Percentiles rank a stretch among this genome's conserved stretches.
Evolutionary conservation across 2,113 vertebrate genomes (phyloP).

Genomic region (Ibidorhyncha struthersii): DNA sequence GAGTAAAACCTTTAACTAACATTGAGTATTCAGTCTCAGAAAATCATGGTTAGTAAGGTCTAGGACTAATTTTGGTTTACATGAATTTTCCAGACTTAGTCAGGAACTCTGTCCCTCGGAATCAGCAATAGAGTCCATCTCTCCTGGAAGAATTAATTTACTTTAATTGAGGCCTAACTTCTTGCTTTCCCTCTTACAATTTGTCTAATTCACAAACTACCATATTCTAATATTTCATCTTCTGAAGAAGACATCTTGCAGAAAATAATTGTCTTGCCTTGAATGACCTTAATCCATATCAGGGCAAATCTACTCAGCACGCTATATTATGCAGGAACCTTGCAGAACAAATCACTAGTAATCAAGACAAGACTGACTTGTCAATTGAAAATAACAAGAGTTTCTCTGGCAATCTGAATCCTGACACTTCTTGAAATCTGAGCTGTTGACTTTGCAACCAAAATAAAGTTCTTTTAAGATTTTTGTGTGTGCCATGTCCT

Average conservation of each 20-base stretch:
- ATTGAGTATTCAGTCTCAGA: not conserved
- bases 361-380: not conserved
- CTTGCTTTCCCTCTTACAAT: not conserved
- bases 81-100: not conserved
- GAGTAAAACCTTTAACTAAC: not conserved
- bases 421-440: not conserved
- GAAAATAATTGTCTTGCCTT: not conserved
- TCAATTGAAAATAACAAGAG: not conserved
- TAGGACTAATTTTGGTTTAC: not conserved
- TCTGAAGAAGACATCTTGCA: not conserved
- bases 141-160: not conserved
- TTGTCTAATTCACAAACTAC: not conserved
- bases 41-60: not conserved
- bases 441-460: not conserved
- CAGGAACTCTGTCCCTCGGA: not conserved
- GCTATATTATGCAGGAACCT: not conserved
- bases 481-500: not conserved
- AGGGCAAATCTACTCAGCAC: not conserved
- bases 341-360: not conserved
- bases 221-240: not conserved
- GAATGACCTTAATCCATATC: not conserved
- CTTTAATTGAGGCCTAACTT: not conserved
- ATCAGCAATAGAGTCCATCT: not conserved
- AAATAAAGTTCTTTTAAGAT: not conserved
- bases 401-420: not conserved